Percentiles rank a stretch among this genome's conserved stretches.
phyloP scores from a whole-genome alignment of 2,888 invertebrate genomes.

The Melipona bicolor region DNA sequence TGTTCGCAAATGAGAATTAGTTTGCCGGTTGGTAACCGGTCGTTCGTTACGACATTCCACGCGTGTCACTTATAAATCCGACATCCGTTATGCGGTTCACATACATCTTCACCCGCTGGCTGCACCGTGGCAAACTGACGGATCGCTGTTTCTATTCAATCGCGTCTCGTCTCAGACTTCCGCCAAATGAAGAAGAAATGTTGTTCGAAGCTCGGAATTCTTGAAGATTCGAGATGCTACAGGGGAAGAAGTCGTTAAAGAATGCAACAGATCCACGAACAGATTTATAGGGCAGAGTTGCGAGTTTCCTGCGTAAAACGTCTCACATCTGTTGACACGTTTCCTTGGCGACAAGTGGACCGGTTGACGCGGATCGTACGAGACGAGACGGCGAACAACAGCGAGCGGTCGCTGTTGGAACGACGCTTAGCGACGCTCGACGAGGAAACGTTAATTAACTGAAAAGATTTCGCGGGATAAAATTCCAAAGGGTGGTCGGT shows the following conservation, averaged over 20 bases:
- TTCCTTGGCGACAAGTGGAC: neutral
- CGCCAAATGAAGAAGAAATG: neutral
- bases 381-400: neutral
- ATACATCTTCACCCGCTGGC: slow-evolving; percentile 25
- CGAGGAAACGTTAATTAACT: slow-evolving; percentile 50
- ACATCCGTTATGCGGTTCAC: slow-evolving; percentile 54
- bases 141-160: neutral
- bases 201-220: neutral
- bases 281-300: neutral
- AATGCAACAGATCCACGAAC: too few species aligned
- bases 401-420: neutral
- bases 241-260: neutral
- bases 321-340: neutral
- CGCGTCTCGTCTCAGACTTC: neutral
- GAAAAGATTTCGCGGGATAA: slow-evolving; percentile 43
- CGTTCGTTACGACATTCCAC: slow-evolving; percentile 46
- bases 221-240: neutral
- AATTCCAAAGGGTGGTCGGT: slow-evolving; percentile 18
- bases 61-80: slow-evolving; percentile 36
- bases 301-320: neutral
- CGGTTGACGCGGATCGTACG: slow-evolving; percentile 3
- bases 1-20: slow-evolving; percentile 53
- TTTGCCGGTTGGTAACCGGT: slow-evolving; percentile 18
- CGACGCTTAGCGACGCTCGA: slow-evolving; percentile 12
- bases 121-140: neutral